These are phyloP conservation scores for Melanargia galathea DNA, from an alignment of 2,888 invertebrate genomes.

Conservation along the genomic window DNA sequence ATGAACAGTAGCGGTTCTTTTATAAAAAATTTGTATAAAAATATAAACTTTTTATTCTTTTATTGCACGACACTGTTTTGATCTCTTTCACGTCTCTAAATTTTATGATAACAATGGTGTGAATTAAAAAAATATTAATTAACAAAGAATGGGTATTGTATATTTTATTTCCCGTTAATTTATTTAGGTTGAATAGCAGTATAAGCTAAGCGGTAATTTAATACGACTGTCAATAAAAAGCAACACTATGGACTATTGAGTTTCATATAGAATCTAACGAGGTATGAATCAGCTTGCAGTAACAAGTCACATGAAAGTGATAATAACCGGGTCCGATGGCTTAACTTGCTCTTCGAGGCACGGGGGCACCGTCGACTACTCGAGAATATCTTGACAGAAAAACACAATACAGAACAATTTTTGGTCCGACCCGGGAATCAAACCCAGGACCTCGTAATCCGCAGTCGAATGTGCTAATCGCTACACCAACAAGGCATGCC, in stretches of 20 bases:
- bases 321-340: too few relatives aligned
- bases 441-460: too few relatives aligned
- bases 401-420: too few relatives aligned
- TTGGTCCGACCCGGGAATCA: too few relatives aligned
- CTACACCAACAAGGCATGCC: background rate
- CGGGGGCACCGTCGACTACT: too few relatives aligned
- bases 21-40: slow-evolving; percentile 11
- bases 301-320: too few relatives aligned
- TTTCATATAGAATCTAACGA: background rate
- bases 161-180: slow-evolving; percentile 26
- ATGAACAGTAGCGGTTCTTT: slow-evolving; percentile 17
- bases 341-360: too few relatives aligned
- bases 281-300: too few relatives aligned
- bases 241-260: background rate
- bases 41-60: slow-evolving; percentile 23
- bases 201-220: too few relatives aligned
- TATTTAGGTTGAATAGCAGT: slow-evolving; percentile 31
- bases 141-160: slow-evolving; percentile 13
- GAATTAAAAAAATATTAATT: slow-evolving; percentile 28
- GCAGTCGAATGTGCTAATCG: too few relatives aligned
- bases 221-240: background rate
- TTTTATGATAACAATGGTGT: slow-evolving; percentile 26
- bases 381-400: too few relatives aligned
- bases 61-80: slow-evolving; percentile 17
- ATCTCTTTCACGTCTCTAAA: slow-evolving; percentile 24